Evolutionary conservation across 2,113 vertebrate species (phyloP).

Genomic region (Tetraodon nigroviridis): DNA sequence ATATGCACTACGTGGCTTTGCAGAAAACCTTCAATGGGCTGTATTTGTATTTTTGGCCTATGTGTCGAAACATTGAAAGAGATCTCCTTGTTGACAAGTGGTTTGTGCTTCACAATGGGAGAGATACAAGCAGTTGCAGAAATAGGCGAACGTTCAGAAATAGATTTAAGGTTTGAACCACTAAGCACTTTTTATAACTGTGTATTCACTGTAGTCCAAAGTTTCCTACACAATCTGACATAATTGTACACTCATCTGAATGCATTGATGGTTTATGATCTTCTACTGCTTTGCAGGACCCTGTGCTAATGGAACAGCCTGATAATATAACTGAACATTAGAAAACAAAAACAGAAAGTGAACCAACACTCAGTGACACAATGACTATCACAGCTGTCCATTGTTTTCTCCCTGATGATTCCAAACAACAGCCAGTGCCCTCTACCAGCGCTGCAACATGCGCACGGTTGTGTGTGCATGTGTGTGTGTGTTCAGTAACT

Average conservation of each 20-base stretch:
- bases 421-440: conserved; percentile 37
- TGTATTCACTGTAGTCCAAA: background rate
- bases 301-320: too few species aligned
- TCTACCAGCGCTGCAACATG: conserved; percentile 35
- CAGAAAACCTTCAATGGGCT: background rate
- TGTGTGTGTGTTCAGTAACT: conserved; percentile 72
- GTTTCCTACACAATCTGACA: too few species aligned
- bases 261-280: too few species aligned
- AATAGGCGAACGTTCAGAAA: background rate
- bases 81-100: conserved; percentile 20
- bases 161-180: background rate
- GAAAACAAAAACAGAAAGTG: background rate
- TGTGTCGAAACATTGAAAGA: conserved; percentile 1
- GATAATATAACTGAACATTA: background rate
- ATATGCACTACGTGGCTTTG: background rate
- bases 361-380: background rate
- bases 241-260: background rate
- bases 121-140: background rate
- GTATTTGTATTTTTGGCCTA: background rate
- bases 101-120: background rate
- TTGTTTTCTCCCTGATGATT: conserved; percentile 51
- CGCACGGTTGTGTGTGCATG: conserved; percentile 24
- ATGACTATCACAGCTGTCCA: conserved; percentile 26
- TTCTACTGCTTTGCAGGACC: too few species aligned
- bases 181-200: background rate